Percentiles rank a stretch among this genome's conserved stretches.
phyloP scores from a whole-genome alignment of 2,888 invertebrate species.

The Melikaiella ostensackeni region DNA sequence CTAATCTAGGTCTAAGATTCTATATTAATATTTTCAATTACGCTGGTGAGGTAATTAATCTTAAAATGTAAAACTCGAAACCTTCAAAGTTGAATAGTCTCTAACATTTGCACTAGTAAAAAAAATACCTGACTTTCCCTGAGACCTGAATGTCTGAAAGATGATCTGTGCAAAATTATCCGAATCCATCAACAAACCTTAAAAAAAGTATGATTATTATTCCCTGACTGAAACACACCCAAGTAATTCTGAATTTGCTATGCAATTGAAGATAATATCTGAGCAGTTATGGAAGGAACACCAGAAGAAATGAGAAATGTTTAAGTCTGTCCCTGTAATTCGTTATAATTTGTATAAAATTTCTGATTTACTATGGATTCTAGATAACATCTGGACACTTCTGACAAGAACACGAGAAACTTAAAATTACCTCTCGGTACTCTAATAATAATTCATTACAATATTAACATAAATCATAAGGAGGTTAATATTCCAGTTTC shows the following conservation, averaged over 20 bases:
- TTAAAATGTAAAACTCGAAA: too few relatives aligned
- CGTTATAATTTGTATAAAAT: constrained; percentile 38
- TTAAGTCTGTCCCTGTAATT: constrained; percentile 12
- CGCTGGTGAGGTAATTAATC: neutral
- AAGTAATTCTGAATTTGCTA: constrained; percentile 28
- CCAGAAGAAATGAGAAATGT: constrained; percentile 37
- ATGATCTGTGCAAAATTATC: neutral
- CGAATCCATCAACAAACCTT: neutral
- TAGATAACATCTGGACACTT: constrained; percentile 34
- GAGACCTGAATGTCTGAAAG: neutral
- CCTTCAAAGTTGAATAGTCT: too few relatives aligned
- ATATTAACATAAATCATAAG: neutral
- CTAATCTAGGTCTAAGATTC: neutral
- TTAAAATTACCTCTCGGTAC: constrained; percentile 15
- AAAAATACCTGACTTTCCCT: neutral
- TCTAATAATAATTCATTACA: constrained; percentile 20
- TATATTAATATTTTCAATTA: neutral
- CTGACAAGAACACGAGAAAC: constrained; percentile 29
- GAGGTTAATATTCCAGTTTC: neutral
- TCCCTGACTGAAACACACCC: constrained; percentile 16
- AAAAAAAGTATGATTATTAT: neutral
- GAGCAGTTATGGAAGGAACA: constrained; percentile 9
- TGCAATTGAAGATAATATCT: constrained; percentile 38
- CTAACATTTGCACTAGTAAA: neutral
- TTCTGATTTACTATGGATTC: constrained; percentile 32